phyloP scores from a whole-genome alignment of 2,113 vertebrate genomes.

The Tringa solitaria region DNA sequence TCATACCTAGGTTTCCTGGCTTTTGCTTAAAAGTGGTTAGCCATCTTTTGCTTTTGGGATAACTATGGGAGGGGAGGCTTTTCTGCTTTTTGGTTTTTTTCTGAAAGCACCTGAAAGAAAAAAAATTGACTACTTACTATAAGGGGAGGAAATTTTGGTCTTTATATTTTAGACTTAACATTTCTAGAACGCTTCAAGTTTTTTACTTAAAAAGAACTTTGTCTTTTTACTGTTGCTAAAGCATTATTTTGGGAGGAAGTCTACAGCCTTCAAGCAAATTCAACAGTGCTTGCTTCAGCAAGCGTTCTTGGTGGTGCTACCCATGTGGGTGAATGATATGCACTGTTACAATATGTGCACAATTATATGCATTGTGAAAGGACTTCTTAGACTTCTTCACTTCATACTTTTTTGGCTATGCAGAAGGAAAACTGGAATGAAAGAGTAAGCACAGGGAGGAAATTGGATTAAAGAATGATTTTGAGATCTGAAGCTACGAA shows the following conservation, averaged over 20 bases:
- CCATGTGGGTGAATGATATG: neutral
- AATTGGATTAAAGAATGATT: conserved; percentile 58
- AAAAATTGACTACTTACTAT: neutral
- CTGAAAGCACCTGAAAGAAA: neutral
- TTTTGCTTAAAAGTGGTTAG: neutral
- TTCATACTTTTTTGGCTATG: conserved; percentile 61
- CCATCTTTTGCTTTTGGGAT: neutral
- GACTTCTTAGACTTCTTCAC: conserved; percentile 44
- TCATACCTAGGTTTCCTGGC: neutral
- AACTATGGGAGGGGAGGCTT: neutral
- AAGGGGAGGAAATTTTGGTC: neutral
- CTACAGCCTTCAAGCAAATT: neutral
- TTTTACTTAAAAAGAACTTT: neutral
- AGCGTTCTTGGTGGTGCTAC: neutral
- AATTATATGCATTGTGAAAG: neutral
- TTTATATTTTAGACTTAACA: neutral
- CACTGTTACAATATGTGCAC: neutral
- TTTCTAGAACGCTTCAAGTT: neutral
- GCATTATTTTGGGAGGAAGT: neutral
- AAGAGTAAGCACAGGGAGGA: conserved; percentile 54
- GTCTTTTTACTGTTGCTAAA: neutral
- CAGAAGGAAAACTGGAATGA: conserved; percentile 61
- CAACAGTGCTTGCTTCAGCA: neutral
- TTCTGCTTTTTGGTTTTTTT: neutral
- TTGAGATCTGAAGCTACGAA: conserved; percentile 65